Base-by-base conservation (phyloP, 2,113 vertebrate species). In the Rhinichthys klamathensis region DNA sequence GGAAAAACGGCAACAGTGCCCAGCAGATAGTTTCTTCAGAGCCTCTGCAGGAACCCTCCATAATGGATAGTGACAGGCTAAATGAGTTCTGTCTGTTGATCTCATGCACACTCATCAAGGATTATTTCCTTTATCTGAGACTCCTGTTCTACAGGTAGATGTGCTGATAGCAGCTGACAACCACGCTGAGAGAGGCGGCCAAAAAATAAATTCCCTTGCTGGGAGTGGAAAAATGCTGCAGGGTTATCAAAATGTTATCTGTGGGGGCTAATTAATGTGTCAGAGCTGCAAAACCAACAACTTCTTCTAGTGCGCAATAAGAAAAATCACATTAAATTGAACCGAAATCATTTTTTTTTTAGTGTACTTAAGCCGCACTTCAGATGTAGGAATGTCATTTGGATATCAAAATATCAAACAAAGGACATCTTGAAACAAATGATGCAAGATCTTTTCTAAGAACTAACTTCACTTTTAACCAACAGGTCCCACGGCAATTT, bases 11-110 rank as follows among this genome's bases (percentile, higher is more conserved):
- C 27, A 65, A 63, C 72, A 3, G 54, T n/a, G 51, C 46, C 8
- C 9, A n/a, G 46, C 23, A 44, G 51, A 63, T 7, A 25, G 61
- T 32, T 85, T 69, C 41, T 61, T 82, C 77, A 77, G 77, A 32
- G 81, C 32, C 16, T 60, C 27, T 56, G 54, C 73, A 61, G 72
- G 30, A 74, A 44, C 80, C n/a, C 75, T 56, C 77, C 6, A 35
- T 86, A 91, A 91, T 90, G 92, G 90, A 92, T 92, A 92, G 91
- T 91, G 88, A 88, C 87, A 89, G 76, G 27, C 73, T 90, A 88
- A 91, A 90, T 89, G 67, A 89, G 75, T 79, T 78, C 85, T 25
- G 87, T 90, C 91, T 87, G 90, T 90, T 91, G 89, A 90, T 92
- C 87, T 88, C 86, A 70, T 89, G 89, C 91, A 92, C 90, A 86